Percentiles rank a stretch among this genome's conserved stretches.
Evolutionary conservation across 2,113 vertebrate genomes (phyloP).

Genomic region (Lipophrys pholis): DNA sequence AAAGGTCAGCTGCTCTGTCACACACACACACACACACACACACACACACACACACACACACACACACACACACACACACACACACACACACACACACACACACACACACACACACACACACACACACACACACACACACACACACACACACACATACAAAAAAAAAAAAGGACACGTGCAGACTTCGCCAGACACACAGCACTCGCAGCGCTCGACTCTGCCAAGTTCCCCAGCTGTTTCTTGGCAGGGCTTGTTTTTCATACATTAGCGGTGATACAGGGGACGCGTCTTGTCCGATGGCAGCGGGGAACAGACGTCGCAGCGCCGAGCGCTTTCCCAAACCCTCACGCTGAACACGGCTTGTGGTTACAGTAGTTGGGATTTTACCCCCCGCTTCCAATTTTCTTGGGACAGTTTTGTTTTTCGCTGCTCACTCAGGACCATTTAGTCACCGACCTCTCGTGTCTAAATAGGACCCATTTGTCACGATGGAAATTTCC

Average conservation of each 20-base stretch:
- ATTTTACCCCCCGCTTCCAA: neutral
- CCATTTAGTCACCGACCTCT: neutral
- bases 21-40: slow-evolving; percentile 2
- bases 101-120: slow-evolving; percentile 3
- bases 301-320: slow-evolving; percentile 3
- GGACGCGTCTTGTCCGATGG: slow-evolving; percentile 27
- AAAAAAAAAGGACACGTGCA: too few species aligned
- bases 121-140: slow-evolving; percentile 2
- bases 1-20: slow-evolving; percentile 62
- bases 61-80: neutral
- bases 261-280: slow-evolving; percentile 41
- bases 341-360: neutral
- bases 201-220: neutral
- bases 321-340: neutral
- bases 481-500: slow-evolving; percentile 11
- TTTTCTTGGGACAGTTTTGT: neutral
- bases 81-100: neutral
- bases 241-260: slow-evolving; percentile 31
- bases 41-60: slow-evolving; percentile 4
- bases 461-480: slow-evolving; percentile 1
- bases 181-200: too few species aligned
- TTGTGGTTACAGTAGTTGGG: neutral
- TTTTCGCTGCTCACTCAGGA: neutral
- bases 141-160: neutral
- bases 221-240: slow-evolving; percentile 53